Evolutionary conservation across 2,113 vertebrate genomes (phyloP).

Genomic region (Sander vitreus): DNA sequence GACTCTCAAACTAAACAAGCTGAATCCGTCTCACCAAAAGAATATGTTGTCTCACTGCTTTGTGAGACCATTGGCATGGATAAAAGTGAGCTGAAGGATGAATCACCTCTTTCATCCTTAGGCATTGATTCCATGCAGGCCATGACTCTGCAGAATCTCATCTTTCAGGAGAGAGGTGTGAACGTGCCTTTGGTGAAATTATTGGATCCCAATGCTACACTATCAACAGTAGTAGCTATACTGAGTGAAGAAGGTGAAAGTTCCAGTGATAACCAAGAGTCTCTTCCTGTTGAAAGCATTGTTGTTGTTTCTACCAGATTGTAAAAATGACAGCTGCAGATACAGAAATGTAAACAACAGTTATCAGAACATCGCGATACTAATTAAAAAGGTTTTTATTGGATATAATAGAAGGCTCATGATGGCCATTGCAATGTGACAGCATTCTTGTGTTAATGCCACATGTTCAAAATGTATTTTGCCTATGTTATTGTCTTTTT

Average conservation of each 20-base stretch:
- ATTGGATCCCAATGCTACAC: constrained; percentile 85
- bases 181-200: constrained; percentile 87
- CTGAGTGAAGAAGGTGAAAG: constrained; percentile 59
- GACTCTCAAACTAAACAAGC: constrained; percentile 36
- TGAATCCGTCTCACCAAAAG: constrained; percentile 70
- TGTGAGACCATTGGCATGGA: constrained; percentile 73
- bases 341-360: neutral
- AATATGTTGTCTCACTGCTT: constrained; percentile 83
- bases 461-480: neutral
- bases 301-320: constrained; percentile 56
- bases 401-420: neutral
- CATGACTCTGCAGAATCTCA: constrained; percentile 88
- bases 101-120: constrained; percentile 77
- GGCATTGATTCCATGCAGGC: constrained; percentile 90
- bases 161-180: constrained; percentile 83
- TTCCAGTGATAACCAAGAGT: neutral
- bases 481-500: neutral
- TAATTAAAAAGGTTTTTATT: neutral
- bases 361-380: neutral
- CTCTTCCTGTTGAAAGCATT: neutral
- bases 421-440: neutral
- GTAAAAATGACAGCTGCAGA: constrained; percentile 20
- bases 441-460: neutral
- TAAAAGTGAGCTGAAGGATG: constrained; percentile 80
- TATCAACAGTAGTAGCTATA: constrained; percentile 78